These are phyloP conservation scores for Hyposoter dolosus DNA, from an alignment of 2,888 invertebrate species.

Conservation along the genomic window DNA sequence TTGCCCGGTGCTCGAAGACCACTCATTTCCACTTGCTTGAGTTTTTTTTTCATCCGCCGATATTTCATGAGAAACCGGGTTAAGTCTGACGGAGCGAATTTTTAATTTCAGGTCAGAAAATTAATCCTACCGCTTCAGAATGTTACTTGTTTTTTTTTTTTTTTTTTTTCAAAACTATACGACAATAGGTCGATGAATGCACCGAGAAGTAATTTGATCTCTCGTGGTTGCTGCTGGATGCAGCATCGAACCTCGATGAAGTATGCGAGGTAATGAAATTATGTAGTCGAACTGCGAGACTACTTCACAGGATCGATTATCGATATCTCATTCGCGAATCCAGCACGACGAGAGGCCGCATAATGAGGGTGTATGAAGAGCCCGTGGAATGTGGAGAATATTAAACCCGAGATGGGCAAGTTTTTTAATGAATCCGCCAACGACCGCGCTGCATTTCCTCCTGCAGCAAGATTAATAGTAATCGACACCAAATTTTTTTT, in stretches of 20 bases:
- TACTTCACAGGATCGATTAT: slow-evolving; percentile 40
- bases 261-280: slow-evolving; percentile 36
- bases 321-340: slow-evolving; percentile 53
- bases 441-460: background rate
- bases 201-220: background rate
- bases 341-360: background rate
- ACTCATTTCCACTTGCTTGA: slow-evolving; percentile 8
- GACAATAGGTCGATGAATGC: background rate
- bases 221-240: background rate
- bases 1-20: background rate
- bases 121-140: background rate
- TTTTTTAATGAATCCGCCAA: background rate
- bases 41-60: background rate
- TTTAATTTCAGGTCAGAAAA: background rate
- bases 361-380: background rate
- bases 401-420: background rate
- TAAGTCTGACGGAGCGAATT: background rate
- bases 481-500: background rate
- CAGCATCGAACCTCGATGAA: background rate
- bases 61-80: background rate
- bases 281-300: background rate
- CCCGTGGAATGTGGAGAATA: background rate
- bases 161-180: background rate
- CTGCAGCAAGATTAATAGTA: background rate
- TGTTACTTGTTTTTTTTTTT: background rate